Percentiles rank a stretch among this genome's conserved stretches.
These are phyloP conservation scores for Crotalus viridis DNA, from an alignment of 2,113 vertebrate genomes.

Conservation along the genomic window DNA sequence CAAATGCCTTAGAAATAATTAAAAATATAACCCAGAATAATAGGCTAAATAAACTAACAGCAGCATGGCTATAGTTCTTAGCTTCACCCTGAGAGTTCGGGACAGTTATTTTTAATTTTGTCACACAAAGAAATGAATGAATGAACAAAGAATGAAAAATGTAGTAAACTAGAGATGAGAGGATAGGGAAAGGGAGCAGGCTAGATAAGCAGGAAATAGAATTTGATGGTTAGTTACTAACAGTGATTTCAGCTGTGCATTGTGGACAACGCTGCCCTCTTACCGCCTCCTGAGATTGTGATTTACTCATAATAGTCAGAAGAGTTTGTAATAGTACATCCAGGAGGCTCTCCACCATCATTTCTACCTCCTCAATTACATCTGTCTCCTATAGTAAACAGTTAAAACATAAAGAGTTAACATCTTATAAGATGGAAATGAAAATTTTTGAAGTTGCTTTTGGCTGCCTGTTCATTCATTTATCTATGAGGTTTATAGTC, in stretches of 20 bases:
- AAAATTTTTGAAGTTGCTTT: conserved; percentile 10
- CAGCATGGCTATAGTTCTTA: neutral
- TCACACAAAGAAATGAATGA: conserved; percentile 58
- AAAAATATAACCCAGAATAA: conserved; percentile 18
- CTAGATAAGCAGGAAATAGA: conserved; percentile 77
- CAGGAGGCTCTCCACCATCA: conserved; percentile 98
- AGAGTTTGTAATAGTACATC: conserved; percentile 97
- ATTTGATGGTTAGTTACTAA: conserved; percentile 99
- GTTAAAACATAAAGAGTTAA: conserved; percentile 62
- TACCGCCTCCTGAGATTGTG: conserved; percentile 98
- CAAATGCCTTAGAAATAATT: conserved; percentile 32
- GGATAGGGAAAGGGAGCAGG: conserved; percentile 57
- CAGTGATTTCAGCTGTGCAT: conserved; percentile 99
- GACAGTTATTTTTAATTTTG: neutral
- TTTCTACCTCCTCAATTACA: conserved; percentile 96
- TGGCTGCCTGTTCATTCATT: neutral
- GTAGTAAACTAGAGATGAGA: conserved; percentile 58
- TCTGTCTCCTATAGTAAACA: conserved; percentile 82
- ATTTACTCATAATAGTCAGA: conserved; percentile 98
- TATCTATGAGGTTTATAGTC: neutral
- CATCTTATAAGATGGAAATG: neutral
- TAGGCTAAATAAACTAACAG: neutral
- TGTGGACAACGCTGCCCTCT: conserved; percentile 99
- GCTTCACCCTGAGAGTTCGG: conserved; percentile 23
- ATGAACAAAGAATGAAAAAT: conserved; percentile 50